phyloP scores from a whole-genome alignment of 30 jellyfish, hydroid and myxozoan species.

The Turritopsis dohrnii region DNA sequence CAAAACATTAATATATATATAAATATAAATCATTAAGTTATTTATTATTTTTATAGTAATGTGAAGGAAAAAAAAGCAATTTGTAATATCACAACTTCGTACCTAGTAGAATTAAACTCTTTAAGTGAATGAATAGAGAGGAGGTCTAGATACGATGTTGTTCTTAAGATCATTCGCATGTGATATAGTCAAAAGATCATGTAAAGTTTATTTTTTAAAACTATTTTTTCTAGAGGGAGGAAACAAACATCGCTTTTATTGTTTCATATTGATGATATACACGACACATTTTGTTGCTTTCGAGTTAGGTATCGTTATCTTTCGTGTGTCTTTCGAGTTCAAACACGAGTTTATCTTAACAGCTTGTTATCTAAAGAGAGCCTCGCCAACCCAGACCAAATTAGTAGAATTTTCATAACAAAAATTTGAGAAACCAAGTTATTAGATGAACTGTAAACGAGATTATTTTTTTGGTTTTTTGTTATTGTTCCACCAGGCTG shows the following conservation, averaged over 20 bases:
- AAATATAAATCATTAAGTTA: background rate
- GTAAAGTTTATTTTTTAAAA: background rate
- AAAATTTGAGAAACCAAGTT: no score
- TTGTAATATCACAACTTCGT: background rate
- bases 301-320: no score
- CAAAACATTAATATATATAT: background rate
- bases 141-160: background rate
- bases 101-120: background rate
- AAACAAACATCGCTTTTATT: background rate
- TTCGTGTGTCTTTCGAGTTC: no score
- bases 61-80: background rate
- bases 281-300: no score
- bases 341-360: no score
- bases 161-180: background rate
- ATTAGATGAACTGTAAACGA: no score
- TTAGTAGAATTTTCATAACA: no score
- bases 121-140: background rate
- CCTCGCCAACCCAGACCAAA: no score
- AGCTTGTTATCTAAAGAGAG: no score
- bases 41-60: background rate
- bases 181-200: background rate
- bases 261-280: background rate
- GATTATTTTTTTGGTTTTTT: background rate
- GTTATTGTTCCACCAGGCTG: background rate
- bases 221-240: background rate